A percentile compares a stretch with the other conserved stretches of the same genome.
phyloP scores from a whole-genome alignment of 2,797 vertebrate genomes.

The Cyprinodon diabolis region DNA sequence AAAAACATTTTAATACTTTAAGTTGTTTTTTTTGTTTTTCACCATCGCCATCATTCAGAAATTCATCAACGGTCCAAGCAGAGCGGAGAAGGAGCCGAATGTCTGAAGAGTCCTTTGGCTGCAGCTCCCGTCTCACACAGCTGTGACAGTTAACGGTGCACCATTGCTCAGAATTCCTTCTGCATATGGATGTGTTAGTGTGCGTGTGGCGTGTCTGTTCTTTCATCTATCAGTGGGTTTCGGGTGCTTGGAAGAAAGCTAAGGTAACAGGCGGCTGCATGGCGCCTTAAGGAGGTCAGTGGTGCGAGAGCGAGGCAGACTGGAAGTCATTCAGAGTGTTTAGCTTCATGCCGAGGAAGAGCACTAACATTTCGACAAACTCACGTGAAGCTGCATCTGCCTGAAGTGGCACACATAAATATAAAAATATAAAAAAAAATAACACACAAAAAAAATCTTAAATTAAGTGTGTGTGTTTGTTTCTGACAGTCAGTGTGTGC shows the following conservation, averaged over 20 bases:
- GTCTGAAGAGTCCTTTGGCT: slow-evolving; percentile 75
- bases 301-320: slow-evolving; percentile 74
- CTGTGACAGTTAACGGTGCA: slow-evolving; percentile 48
- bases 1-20: slow-evolving; percentile 78
- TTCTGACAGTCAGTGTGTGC: slow-evolving; percentile 45
- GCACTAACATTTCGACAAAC: slow-evolving; percentile 60
- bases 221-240: slow-evolving; percentile 11
- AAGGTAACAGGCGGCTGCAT: slow-evolving; percentile 57
- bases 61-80: slow-evolving; percentile 53
- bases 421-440: slow-evolving; percentile 78
- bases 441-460: slow-evolving; percentile 56
- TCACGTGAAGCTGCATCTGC: slow-evolving; percentile 61
- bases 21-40: slow-evolving; percentile 42
- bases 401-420: slow-evolving; percentile 74
- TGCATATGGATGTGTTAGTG: slow-evolving; percentile 28
- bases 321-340: slow-evolving; percentile 75
- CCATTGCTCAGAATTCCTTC: slow-evolving; percentile 58
- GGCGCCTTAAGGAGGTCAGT: slow-evolving; percentile 75
- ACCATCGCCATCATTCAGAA: slow-evolving; percentile 61
- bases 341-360: slow-evolving; percentile 77
- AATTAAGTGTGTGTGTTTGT: slow-evolving; percentile 57
- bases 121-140: slow-evolving; percentile 61
- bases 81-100: slow-evolving; percentile 62
- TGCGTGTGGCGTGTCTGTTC: slow-evolving; percentile 12
- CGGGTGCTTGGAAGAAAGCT: slow-evolving; percentile 42